These are phyloP conservation scores for Zeugodacus cucurbitae DNA, from an alignment of 1,140 invertebrate genomes.

Conservation along the genomic window DNA sequence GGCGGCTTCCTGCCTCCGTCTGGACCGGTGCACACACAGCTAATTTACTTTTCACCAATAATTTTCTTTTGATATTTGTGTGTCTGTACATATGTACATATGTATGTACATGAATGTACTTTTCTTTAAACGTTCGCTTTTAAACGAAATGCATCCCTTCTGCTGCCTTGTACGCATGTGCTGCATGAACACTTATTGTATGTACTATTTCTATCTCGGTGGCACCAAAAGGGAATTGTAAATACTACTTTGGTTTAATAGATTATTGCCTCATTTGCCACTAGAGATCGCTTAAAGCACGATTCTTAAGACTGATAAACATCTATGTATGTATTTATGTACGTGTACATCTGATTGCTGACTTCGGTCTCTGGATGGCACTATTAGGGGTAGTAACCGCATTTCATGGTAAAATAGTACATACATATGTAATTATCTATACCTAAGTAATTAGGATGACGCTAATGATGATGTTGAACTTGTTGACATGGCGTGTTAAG, in stretches of 20 bases:
- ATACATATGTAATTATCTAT: background rate
- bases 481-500: background rate
- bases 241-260: background rate
- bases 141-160: background rate
- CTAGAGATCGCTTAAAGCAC: background rate
- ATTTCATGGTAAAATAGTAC: background rate
- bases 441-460: background rate
- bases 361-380: background rate
- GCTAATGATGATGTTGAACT: conserved; percentile 24
- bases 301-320: background rate
- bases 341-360: background rate
- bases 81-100: background rate
- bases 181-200: background rate
- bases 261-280: background rate
- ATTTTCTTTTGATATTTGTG: background rate
- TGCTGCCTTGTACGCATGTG: no score
- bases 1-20: conserved; percentile 34
- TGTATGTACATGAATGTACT: background rate
- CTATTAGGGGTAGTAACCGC: background rate
- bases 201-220: background rate
- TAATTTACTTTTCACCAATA: conserved; percentile 36
- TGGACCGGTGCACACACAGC: background rate
- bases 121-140: no score
- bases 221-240: background rate
- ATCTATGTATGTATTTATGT: background rate